phyloP scores from a whole-genome alignment of 2,797 vertebrate genomes.

The Sciurus vulgaris region DNA sequence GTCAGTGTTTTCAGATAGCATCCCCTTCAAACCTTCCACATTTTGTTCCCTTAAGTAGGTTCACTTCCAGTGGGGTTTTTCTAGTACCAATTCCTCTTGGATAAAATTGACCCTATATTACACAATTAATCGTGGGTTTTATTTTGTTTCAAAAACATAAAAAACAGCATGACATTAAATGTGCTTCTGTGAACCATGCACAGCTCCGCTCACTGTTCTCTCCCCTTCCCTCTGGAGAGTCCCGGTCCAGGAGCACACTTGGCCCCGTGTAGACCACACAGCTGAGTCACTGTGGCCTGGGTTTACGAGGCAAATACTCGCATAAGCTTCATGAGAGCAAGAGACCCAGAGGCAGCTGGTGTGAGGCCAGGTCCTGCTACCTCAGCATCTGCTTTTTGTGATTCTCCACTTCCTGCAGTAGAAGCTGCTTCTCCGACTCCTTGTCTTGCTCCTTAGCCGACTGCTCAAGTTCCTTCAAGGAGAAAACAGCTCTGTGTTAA shows the following conservation, averaged over 20 bases:
- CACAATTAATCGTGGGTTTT: neutral
- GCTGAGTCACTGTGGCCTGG: neutral
- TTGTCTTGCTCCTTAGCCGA: slow-evolving; percentile 96
- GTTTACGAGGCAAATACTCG: neutral
- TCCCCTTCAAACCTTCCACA: neutral
- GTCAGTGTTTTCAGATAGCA: slow-evolving; percentile 13
- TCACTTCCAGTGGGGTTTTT: neutral
- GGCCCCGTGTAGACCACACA: neutral
- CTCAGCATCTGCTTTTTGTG: slow-evolving; percentile 97
- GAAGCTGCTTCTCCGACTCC: slow-evolving; percentile 94
- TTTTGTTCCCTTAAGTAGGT: slow-evolving; percentile 2
- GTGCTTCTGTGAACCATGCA: neutral
- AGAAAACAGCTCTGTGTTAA: slow-evolving; percentile 49
- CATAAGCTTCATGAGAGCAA: neutral
- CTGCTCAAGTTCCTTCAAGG: slow-evolving; percentile 94
- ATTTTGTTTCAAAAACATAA: slow-evolving; percentile 28
- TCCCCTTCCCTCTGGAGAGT: neutral
- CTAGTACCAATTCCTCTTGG: slow-evolving; percentile 1
- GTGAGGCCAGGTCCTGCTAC: slow-evolving; percentile 84
- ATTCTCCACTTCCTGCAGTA: slow-evolving; percentile 93
- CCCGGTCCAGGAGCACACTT: neutral
- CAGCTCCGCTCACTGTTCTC: neutral
- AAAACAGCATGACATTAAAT: slow-evolving; percentile 2
- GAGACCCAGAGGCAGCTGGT: neutral
- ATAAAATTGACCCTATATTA: slow-evolving; percentile 20